A percentile compares a stretch with the other conserved stretches of the same genome.
Evolutionary conservation across 2,797 vertebrate species (phyloP).

Genomic region (Carcharodon carcharias): DNA sequence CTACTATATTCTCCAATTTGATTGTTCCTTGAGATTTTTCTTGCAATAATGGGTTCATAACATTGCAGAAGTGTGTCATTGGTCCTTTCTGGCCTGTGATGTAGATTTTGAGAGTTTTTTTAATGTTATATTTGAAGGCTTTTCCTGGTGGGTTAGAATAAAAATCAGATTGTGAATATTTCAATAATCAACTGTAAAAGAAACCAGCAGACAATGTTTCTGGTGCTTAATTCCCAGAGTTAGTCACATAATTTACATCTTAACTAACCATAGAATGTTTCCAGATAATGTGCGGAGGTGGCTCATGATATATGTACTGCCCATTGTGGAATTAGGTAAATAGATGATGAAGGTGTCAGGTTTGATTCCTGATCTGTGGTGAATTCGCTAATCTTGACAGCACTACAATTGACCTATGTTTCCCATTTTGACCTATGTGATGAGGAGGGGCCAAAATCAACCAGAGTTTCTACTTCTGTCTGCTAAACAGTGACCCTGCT

Average conservation of each 20-base stretch:
- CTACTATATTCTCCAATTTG: neutral
- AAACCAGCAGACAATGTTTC: neutral
- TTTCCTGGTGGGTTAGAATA: neutral
- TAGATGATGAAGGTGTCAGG: neutral
- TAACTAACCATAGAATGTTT: slow-evolving; percentile 6
- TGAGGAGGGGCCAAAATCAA: neutral
- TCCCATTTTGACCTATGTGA: too few relatives aligned
- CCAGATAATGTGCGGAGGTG: neutral
- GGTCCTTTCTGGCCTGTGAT: neutral
- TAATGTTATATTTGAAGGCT: neutral
- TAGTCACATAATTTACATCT: neutral
- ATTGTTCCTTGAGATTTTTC: neutral
- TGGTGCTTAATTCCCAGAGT: neutral
- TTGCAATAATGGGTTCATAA: neutral
- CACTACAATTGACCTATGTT: neutral
- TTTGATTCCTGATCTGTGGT: neutral
- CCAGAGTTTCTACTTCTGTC: neutral
- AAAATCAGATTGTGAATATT: neutral
- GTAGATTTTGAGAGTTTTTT: neutral
- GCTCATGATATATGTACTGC: neutral
- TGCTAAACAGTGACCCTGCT: neutral
- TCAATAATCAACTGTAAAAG: neutral
- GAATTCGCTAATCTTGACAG: neutral
- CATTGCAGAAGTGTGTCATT: neutral
- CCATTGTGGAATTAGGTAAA: neutral